phyloP scores from a whole-genome alignment of 2,888 invertebrate species.

The Nephrotoma flavescens region DNA sequence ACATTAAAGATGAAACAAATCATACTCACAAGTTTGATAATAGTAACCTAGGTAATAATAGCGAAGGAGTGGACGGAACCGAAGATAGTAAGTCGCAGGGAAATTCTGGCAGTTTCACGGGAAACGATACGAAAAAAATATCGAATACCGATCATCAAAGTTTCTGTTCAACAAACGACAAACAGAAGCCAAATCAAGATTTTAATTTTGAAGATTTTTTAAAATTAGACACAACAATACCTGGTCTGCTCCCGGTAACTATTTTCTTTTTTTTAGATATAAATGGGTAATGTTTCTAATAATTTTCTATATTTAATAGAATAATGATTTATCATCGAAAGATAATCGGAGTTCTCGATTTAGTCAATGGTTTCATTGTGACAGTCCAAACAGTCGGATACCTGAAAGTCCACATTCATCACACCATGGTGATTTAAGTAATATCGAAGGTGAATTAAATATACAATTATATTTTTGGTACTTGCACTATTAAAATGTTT shows the following conservation, averaged over 20 bases:
- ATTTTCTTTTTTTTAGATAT: conserved; percentile 1
- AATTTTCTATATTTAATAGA: conserved; percentile 30
- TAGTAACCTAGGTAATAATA: conserved; percentile 13
- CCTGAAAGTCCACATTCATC: conserved; percentile 37
- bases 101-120: background rate
- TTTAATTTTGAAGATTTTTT: conserved; percentile 79
- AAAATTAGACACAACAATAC: conserved; percentile 58
- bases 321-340: conserved; percentile 40
- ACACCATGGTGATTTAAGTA: conserved; percentile 46
- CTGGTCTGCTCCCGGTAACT: conserved; percentile 54
- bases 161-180: background rate
- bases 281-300: too few species aligned
- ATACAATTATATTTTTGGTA: too few species aligned
- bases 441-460: conserved; percentile 35
- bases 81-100: background rate
- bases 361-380: conserved; percentile 59
- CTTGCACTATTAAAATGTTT: too few species aligned
- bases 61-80: background rate
- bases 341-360: conserved; percentile 52
- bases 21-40: background rate
- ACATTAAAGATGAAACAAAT: conserved; percentile 19
- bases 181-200: conserved; percentile 6
- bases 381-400: conserved; percentile 10
- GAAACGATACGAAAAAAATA: background rate
- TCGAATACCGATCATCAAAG: background rate